phyloP scores from a whole-genome alignment of 2,888 invertebrate genomes.

The Sturmia bella region DNA sequence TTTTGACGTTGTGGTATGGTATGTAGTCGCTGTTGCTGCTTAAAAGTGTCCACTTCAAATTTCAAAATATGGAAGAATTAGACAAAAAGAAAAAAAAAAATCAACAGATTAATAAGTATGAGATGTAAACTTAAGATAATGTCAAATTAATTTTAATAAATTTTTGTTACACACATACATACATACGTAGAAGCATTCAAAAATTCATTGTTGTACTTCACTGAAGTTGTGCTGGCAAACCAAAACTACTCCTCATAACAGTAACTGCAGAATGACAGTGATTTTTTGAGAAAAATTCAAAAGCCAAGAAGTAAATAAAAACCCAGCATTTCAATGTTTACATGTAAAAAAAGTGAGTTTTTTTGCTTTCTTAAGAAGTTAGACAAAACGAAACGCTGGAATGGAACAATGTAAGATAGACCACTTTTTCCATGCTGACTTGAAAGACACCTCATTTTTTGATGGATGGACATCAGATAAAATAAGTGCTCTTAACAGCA shows the following conservation, averaged over 20 bases:
- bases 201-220: too few relatives aligned
- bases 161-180: too few relatives aligned
- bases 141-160: slow-evolving; percentile 66
- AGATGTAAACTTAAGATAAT: slow-evolving; percentile 63
- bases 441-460: slow-evolving; percentile 26
- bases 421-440: slow-evolving; percentile 14
- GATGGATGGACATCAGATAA: slow-evolving; percentile 67
- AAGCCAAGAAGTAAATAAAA: too few relatives aligned
- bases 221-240: too few relatives aligned
- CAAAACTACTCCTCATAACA: too few relatives aligned
- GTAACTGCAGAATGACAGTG: slow-evolving; percentile 57
- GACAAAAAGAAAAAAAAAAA: background rate
- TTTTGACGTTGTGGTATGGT: slow-evolving; percentile 7
- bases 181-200: too few relatives aligned
- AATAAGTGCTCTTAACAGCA: slow-evolving; percentile 64
- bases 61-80: slow-evolving; percentile 23
- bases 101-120: slow-evolving; percentile 39
- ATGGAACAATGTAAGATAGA: slow-evolving; percentile 42
- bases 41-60: slow-evolving; percentile 60
- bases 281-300: background rate
- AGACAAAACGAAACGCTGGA: slow-evolving; percentile 9
- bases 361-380: background rate
- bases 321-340: too few relatives aligned
- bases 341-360: too few relatives aligned
- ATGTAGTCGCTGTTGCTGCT: slow-evolving; percentile 8